These are phyloP conservation scores for Drosophila picticornis DNA, from an alignment of 2,888 invertebrate genomes.

Conservation along the genomic window DNA sequence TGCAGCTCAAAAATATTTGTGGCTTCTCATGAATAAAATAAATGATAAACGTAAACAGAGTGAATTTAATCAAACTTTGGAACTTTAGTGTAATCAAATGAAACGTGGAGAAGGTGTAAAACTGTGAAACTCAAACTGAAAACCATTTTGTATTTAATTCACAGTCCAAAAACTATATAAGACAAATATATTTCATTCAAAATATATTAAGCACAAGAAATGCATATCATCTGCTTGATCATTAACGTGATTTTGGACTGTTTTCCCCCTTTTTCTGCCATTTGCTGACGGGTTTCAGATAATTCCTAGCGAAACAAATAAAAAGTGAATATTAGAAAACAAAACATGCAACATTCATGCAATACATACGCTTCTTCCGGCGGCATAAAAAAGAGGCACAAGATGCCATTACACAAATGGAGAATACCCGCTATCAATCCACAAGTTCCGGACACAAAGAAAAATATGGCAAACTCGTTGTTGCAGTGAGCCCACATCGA, in stretches of 20 bases:
- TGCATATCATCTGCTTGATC: neutral
- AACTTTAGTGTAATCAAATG: conserved; percentile 41
- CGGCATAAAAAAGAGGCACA: conserved; percentile 63
- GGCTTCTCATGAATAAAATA: conserved; percentile 35
- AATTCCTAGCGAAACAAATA: conserved; percentile 14
- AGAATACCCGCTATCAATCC: conserved; percentile 58
- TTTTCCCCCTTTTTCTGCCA: neutral
- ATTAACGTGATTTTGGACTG: neutral
- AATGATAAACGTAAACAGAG: conserved; percentile 22
- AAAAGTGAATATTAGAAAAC: neutral
- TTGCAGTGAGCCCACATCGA: conserved; percentile 54
- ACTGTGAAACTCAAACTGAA: neutral
- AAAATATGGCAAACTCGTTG: conserved; percentile 44
- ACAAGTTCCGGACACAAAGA: conserved; percentile 26
- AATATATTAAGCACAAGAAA: neutral
- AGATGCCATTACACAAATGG: conserved; percentile 53
- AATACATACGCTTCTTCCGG: conserved; percentile 60
- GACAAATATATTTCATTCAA: neutral
- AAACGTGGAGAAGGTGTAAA: conserved; percentile 8
- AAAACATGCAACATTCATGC: neutral
- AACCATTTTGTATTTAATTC: too few species aligned
- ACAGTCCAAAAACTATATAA: neutral
- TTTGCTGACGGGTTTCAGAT: conserved; percentile 41
- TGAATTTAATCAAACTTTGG: conserved; percentile 18
- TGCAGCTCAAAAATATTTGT: conserved; percentile 14